Evolutionary conservation across 2,113 vertebrate species (phyloP).

Genomic region (Ranitomeya imitator): DNA sequence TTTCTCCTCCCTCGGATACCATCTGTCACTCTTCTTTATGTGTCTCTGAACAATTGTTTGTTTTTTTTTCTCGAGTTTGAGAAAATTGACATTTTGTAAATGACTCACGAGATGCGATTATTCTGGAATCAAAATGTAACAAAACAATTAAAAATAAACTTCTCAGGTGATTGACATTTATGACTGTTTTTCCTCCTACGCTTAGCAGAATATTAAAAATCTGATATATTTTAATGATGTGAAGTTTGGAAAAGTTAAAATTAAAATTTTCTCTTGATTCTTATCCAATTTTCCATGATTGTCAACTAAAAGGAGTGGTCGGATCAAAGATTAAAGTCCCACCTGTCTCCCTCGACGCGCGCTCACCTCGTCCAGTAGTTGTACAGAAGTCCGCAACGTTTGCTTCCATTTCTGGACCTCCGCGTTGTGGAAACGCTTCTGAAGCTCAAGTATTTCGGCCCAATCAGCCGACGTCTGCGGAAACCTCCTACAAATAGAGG

Average conservation of each 20-base stretch:
- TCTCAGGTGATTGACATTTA: background rate
- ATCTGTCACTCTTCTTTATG: background rate
- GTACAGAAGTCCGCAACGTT: constrained; percentile 84
- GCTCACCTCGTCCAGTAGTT: constrained; percentile 84
- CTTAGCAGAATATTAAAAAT: background rate
- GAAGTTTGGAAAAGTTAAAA: too few species aligned
- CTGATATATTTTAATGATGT: background rate
- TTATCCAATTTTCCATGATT: too few species aligned
- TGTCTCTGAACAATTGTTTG: background rate
- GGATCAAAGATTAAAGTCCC: background rate
- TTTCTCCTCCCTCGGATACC: background rate
- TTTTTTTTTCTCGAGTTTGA: background rate
- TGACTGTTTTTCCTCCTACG: background rate
- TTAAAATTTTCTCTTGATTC: too few species aligned
- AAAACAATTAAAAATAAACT: background rate
- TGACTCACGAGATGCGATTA: background rate
- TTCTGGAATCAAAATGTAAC: background rate
- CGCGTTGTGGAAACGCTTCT: constrained; percentile 85
- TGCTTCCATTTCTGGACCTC: constrained; percentile 88
- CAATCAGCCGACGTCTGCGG: constrained; percentile 85
- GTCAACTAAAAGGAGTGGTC: background rate
- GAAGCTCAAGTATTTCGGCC: constrained; percentile 86
- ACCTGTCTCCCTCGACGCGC: background rate
- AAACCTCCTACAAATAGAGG: constrained; percentile 71
- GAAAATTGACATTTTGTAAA: background rate